Percentiles rank a stretch among this genome's conserved stretches.
Evolutionary conservation across 2,888 invertebrate genomes (phyloP).

Genomic region (Drosophila bunnanda): DNA sequence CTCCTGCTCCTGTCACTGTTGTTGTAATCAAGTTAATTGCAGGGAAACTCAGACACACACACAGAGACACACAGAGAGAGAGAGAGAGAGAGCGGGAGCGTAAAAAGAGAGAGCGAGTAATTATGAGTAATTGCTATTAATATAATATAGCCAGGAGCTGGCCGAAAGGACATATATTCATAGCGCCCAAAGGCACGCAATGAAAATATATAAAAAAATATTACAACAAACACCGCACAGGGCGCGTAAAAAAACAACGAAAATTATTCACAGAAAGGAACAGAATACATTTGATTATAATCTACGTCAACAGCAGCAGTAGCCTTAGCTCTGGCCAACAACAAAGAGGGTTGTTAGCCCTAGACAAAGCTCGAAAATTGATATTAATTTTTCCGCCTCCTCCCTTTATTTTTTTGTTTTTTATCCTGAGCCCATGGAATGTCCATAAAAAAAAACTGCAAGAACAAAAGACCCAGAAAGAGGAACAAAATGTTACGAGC

Average conservation of each 20-base stretch:
- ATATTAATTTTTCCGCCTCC: conserved; percentile 73
- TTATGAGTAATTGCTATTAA: conserved; percentile 79
- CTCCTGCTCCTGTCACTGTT: conserved; percentile 35
- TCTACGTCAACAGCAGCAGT: conserved; percentile 50
- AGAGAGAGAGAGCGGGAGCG: background rate
- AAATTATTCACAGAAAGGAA: conserved; percentile 38
- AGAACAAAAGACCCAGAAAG: conserved; percentile 39
- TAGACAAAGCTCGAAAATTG: conserved; percentile 77
- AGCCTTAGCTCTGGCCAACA: conserved; percentile 26
- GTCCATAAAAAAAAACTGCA: conserved; percentile 61
- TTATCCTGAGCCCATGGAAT: conserved; percentile 54
- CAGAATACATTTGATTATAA: conserved; percentile 53
- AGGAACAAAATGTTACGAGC: conserved; percentile 51
- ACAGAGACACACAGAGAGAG: no score
- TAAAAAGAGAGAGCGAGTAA: conserved; percentile 57
- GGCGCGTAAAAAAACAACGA: conserved; percentile 20
- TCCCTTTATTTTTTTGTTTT: conserved; percentile 29
- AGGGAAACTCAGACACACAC: conserved; percentile 15
- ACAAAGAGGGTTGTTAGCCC: conserved; percentile 44
- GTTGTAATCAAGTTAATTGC: conserved; percentile 79
- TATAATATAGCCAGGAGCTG: conserved; percentile 65
- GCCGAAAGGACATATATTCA: conserved; percentile 55
- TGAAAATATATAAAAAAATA: conserved; percentile 56
- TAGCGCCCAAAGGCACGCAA: conserved; percentile 73
- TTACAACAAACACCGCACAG: conserved; percentile 7